Conservation (phyloP, 2,888 invertebrate species). For the Agriopis aurantiaria region DNA sequence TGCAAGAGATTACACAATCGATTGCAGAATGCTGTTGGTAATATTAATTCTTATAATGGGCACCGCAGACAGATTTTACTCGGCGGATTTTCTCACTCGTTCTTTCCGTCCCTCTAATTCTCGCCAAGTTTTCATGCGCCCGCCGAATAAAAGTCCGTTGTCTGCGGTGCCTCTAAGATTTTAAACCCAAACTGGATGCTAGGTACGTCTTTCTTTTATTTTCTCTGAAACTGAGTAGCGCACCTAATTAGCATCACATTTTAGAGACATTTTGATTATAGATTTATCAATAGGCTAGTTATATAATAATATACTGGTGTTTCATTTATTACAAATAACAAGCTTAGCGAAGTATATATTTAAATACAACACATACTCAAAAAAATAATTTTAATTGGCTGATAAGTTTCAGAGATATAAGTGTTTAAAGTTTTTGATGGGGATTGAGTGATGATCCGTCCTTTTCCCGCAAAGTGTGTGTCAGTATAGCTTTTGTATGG, state of each 20-base stretch:
- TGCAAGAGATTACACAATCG: slow-evolving; percentile 19
- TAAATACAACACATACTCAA: too few species aligned
- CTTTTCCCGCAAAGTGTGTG: neutral
- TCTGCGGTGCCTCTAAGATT: slow-evolving; percentile 7
- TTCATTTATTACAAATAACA: too few species aligned
- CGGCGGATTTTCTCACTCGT: neutral
- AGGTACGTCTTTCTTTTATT: neutral
- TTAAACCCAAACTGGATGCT: slow-evolving; percentile 10
- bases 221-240: neutral
- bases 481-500: too few species aligned
- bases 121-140: neutral
- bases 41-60: slow-evolving; percentile 8
- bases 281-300: too few species aligned
- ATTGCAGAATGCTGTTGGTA: slow-evolving; percentile 23
- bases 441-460: neutral
- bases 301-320: too few species aligned
- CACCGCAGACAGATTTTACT: neutral
- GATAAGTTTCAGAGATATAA: too few species aligned
- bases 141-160: neutral
- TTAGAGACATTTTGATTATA: neutral
- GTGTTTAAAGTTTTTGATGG: too few species aligned
- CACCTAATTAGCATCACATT: neutral
- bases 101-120: neutral
- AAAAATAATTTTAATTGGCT: neutral
- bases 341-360: too few species aligned